Evolutionary conservation across 2,888 invertebrate species (phyloP).

Genomic region (Leistus spinibarbis): DNA sequence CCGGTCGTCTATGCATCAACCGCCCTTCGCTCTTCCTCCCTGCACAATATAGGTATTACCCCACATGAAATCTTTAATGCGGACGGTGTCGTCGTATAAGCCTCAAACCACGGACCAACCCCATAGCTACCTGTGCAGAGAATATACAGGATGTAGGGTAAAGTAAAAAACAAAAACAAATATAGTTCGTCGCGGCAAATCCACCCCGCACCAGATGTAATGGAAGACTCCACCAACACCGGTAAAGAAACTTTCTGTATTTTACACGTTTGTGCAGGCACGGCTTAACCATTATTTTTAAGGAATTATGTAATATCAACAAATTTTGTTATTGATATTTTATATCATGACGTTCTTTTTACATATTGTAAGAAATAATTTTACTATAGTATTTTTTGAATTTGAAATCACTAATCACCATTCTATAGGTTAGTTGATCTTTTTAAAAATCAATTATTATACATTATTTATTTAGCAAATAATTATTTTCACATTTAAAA

Average conservation of each 20-base stretch:
- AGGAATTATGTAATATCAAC: no score
- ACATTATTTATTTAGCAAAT: no score
- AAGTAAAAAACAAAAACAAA: not conserved
- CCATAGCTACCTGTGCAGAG: not conserved
- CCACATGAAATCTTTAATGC: constrained; percentile 35
- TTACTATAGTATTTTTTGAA: no score
- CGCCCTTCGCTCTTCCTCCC: not conserved
- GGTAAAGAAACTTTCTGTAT: not conserved
- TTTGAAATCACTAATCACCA: no score
- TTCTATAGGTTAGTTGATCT: no score
- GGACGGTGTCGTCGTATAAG: constrained; percentile 11
- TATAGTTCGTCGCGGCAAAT: not conserved
- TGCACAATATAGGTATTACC: constrained; percentile 9
- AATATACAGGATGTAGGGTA: not conserved
- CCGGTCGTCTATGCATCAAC: not conserved
- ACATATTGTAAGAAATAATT: no score
- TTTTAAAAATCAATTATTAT: no score
- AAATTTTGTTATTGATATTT: no score
- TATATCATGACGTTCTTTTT: no score
- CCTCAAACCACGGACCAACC: not conserved
- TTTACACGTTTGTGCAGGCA: not conserved
- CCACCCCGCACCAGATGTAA: not conserved
- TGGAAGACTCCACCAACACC: not conserved
- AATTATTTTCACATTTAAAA: no score
- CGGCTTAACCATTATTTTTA: not conserved